Percentiles rank a stretch among this genome's conserved stretches.
Conservation (phyloP, 2,113 vertebrate genomes). For the Myxocyprinus asiaticus region DNA sequence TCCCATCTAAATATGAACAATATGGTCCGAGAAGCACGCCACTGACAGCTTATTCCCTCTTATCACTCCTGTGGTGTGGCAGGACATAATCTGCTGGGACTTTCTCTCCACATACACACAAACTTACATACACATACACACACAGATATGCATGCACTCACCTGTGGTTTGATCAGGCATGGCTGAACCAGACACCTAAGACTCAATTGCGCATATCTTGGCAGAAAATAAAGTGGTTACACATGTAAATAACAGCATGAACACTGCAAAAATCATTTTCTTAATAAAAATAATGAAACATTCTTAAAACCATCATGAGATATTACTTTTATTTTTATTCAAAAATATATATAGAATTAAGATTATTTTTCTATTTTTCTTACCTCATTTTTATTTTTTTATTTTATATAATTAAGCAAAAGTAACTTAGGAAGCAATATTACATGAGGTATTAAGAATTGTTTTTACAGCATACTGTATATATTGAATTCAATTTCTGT, state of each 20-base stretch:
- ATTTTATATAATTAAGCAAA: too few relatives aligned
- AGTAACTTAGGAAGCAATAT: too few relatives aligned
- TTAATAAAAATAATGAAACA: too few relatives aligned
- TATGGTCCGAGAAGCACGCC: slow-evolving; percentile 62
- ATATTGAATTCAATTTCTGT: too few relatives aligned
- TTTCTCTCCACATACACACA: slow-evolving; percentile 27
- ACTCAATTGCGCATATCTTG: slow-evolving; percentile 40
- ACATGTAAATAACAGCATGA: not conserved
- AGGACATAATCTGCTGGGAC: slow-evolving; percentile 62
- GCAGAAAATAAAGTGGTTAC: not conserved
- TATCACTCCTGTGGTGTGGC: slow-evolving; percentile 62
- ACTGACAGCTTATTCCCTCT: slow-evolving; percentile 72
- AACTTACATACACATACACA: not conserved
- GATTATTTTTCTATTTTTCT: too few relatives aligned
- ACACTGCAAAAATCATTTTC: too few relatives aligned
- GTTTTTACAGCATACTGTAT: too few relatives aligned
- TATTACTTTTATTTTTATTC: too few relatives aligned
- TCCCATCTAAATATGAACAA: slow-evolving; percentile 81
- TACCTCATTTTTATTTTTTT: too few relatives aligned
- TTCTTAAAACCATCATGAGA: too few relatives aligned
- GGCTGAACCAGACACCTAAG: slow-evolving; percentile 19
- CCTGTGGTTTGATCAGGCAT: slow-evolving; percentile 13
- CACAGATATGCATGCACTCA: slow-evolving; percentile 16
- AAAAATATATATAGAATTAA: too few relatives aligned
- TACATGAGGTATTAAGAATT: too few relatives aligned